These are phyloP conservation scores for Sclerodermus sp. DNA, from an alignment of 2,888 invertebrate species.

Conservation along the genomic window DNA sequence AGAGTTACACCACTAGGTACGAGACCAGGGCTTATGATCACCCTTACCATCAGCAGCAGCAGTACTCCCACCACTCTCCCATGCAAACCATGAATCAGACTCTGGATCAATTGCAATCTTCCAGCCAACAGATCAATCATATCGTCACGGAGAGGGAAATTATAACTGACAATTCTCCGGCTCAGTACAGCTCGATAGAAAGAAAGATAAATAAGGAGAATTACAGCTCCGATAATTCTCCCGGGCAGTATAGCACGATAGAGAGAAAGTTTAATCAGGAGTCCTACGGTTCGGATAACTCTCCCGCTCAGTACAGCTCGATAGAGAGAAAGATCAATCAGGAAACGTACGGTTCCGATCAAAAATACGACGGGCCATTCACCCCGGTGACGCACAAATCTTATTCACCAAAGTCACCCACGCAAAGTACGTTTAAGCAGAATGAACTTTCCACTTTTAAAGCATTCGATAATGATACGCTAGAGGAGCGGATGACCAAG, in stretches of 20 bases:
- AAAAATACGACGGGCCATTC: slow-evolving; percentile 11
- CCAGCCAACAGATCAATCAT: slow-evolving; percentile 36
- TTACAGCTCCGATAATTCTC: slow-evolving; percentile 22
- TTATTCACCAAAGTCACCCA: slow-evolving; percentile 27
- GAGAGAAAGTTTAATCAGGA: slow-evolving; percentile 47
- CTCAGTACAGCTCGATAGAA: slow-evolving; percentile 47
- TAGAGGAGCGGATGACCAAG: slow-evolving; percentile 69
- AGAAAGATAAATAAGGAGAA: slow-evolving; percentile 44
- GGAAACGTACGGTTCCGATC: slow-evolving; percentile 24
- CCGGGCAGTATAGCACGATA: slow-evolving; percentile 45
- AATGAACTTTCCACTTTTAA: slow-evolving; percentile 56
- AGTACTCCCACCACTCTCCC: slow-evolving; percentile 51
- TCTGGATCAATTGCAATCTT: slow-evolving; percentile 34
- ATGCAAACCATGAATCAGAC: slow-evolving; percentile 31
- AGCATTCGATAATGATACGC: slow-evolving; percentile 57
- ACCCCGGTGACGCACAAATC: slow-evolving; percentile 15
- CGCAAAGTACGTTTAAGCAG: slow-evolving; percentile 14
- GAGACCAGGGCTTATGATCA: slow-evolving; percentile 63
- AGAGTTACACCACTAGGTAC: slow-evolving; percentile 58
- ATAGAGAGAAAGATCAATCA: slow-evolving; percentile 47
- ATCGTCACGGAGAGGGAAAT: slow-evolving; percentile 31
- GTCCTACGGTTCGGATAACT: slow-evolving; percentile 28
- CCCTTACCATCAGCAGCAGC: slow-evolving; percentile 20
- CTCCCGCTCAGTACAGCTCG: slow-evolving; percentile 43
- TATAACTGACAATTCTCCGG: slow-evolving; percentile 32